Conservation (phyloP, 2,888 invertebrate species). For the Loripinus fragilis region DNA sequence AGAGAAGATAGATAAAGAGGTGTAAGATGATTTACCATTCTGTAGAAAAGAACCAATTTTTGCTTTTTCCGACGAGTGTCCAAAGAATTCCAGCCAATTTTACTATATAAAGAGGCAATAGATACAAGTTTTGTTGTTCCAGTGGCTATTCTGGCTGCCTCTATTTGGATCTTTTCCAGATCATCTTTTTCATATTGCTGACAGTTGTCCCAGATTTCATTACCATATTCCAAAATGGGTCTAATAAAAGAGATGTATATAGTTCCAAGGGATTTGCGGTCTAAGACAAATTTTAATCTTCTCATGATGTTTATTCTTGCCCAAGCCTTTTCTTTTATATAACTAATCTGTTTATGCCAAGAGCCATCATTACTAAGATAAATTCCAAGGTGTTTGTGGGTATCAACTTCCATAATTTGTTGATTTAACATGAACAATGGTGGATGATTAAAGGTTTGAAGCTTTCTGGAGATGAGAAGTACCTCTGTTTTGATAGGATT, state of each 20-base stretch:
- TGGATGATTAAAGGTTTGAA: not conserved
- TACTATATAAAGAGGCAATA: not conserved
- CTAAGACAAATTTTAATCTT: not conserved
- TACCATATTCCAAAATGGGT: conserved; percentile 2
- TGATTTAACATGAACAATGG: not conserved
- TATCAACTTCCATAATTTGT: not conserved
- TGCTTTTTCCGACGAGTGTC: not conserved
- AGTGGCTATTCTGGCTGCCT: conserved; percentile 1
- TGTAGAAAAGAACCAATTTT: not conserved
- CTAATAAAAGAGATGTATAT: not conserved
- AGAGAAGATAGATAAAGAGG: not conserved
- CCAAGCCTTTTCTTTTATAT: not conserved
- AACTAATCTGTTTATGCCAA: not conserved
- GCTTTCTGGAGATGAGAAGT: not conserved
- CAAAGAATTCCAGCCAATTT: not conserved
- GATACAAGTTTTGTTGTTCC: not conserved
- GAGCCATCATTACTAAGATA: not conserved
- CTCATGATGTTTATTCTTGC: not conserved
- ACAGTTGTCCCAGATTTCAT: too few relatives aligned
- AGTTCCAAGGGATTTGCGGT: not conserved
- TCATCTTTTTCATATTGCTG: not conserved
- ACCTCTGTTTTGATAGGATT: conserved; percentile 5
- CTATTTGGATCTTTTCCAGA: not conserved
- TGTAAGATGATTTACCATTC: not conserved
- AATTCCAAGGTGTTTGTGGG: conserved; percentile 11